Conservation (phyloP, 2,113 vertebrate genomes). For the Phyllostomus hastatus region DNA sequence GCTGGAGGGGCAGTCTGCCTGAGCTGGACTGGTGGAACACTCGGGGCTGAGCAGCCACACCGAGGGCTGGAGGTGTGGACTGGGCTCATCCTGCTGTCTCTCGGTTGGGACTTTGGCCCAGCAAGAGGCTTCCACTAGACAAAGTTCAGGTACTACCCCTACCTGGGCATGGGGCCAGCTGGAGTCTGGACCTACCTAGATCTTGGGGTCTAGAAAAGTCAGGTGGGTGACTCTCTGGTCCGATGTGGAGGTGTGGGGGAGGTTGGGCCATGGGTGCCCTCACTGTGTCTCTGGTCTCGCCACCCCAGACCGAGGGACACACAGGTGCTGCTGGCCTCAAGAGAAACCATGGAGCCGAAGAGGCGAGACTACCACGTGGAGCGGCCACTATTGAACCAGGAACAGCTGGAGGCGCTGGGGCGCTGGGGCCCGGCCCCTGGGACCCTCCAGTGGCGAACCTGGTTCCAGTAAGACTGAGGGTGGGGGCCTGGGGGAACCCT, state of each 20-base stretch:
- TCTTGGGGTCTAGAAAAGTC: not conserved
- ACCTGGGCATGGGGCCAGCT: not conserved
- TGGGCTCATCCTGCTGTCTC: constrained; percentile 18
- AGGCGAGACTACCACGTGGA: constrained; percentile 68
- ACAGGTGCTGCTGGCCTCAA: constrained; percentile 18
- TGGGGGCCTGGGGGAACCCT: not conserved
- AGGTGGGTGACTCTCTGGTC: not conserved
- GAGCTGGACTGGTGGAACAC: not conserved
- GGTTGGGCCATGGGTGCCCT: not conserved
- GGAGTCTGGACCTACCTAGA: not conserved
- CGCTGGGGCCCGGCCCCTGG: constrained; percentile 59
- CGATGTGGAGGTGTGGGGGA: not conserved
- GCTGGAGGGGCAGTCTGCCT: not conserved
- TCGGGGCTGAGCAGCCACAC: not conserved
- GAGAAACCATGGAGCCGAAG: not conserved
- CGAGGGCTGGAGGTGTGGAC: not conserved
- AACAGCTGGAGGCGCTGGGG: constrained; percentile 84
- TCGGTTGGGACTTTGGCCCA: constrained; percentile 59
- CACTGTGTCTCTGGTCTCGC: not conserved
- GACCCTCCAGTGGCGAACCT: constrained; percentile 22
- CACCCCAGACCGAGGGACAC: constrained; percentile 3
- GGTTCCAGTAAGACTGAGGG: not conserved
- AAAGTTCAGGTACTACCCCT: constrained; percentile 57
- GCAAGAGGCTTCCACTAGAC: constrained; percentile 35
- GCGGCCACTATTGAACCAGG: constrained; percentile 82